phyloP scores from a whole-genome alignment of 2,797 vertebrate species.

The Karalla daura region DNA sequence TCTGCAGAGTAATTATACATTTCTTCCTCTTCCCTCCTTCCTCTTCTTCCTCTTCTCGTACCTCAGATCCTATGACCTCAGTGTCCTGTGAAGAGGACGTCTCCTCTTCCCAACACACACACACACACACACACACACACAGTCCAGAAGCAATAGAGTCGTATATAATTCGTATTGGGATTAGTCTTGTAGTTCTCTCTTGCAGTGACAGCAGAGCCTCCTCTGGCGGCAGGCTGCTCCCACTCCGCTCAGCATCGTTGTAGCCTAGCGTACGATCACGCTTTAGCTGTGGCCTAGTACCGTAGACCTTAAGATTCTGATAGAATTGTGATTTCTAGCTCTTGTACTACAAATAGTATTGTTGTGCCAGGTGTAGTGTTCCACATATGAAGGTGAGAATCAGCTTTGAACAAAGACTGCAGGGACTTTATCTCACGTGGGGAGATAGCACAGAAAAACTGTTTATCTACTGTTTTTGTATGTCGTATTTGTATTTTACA shows the following conservation, averaged over 20 bases:
- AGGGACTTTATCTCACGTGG: neutral
- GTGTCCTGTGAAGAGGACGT: slow-evolving; percentile 23
- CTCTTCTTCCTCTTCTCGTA: neutral
- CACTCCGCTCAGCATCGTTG: too few relatives aligned
- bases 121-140: too few relatives aligned
- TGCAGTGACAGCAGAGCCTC: too few relatives aligned
- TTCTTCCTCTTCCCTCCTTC: neutral
- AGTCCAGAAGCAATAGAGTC: slow-evolving; percentile 48
- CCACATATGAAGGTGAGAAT: neutral
- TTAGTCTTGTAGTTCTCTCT: slow-evolving; percentile 27
- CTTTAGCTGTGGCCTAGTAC: too few relatives aligned
- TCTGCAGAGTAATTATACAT: neutral
- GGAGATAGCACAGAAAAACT: slow-evolving; percentile 7
- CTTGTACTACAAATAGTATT: slow-evolving; percentile 1
- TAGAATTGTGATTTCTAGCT: slow-evolving; percentile 44
- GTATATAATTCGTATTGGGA: slow-evolving; percentile 2
- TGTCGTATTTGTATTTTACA: slow-evolving; percentile 53
- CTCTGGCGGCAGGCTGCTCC: too few relatives aligned
- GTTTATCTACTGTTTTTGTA: slow-evolving; percentile 57
- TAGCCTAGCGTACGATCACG: too few relatives aligned
- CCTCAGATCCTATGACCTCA: slow-evolving; percentile 35
- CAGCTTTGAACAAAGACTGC: neutral
- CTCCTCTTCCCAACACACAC: neutral
- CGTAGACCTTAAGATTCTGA: slow-evolving; percentile 34
- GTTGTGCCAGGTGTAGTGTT: slow-evolving; percentile 9